These are phyloP conservation scores for Arctocebus calabarensis DNA, from an alignment of 2,797 vertebrate species.

Conservation along the genomic window DNA sequence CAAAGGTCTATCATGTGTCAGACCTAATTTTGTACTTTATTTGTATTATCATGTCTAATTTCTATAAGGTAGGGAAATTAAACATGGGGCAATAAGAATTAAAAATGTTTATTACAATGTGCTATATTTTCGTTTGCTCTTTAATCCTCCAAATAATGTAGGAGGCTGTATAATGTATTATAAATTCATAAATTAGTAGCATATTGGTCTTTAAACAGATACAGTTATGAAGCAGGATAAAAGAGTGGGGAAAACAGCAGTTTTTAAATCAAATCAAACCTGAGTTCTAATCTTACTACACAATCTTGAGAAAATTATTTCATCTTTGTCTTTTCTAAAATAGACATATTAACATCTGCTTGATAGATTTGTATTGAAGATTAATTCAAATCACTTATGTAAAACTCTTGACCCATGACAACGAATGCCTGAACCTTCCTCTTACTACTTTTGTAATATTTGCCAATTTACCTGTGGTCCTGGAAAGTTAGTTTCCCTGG, in stretches of 20 bases:
- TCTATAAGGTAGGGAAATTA: background rate
- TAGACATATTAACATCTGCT: background rate
- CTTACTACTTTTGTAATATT: background rate
- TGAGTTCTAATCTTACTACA: background rate
- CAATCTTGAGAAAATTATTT: background rate
- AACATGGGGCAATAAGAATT: background rate
- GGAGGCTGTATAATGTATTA: background rate
- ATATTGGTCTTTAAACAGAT: background rate
- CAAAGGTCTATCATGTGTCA: background rate
- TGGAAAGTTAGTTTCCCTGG: background rate
- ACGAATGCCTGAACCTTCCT: background rate
- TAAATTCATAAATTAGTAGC: background rate
- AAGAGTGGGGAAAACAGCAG: background rate
- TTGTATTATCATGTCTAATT: conserved; percentile 47
- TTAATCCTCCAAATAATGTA: conserved; percentile 30
- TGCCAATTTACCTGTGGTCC: background rate
- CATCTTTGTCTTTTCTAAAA: background rate
- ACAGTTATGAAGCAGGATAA: background rate
- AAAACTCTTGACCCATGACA: background rate
- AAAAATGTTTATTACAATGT: conserved; percentile 33
- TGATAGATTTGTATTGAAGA: background rate
- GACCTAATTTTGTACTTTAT: background rate
- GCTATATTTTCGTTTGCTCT: conserved; percentile 1
- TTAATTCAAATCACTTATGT: background rate
- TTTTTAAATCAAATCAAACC: background rate